Conservation (phyloP, 2,888 invertebrate species). For the Noctua janthina region DNA sequence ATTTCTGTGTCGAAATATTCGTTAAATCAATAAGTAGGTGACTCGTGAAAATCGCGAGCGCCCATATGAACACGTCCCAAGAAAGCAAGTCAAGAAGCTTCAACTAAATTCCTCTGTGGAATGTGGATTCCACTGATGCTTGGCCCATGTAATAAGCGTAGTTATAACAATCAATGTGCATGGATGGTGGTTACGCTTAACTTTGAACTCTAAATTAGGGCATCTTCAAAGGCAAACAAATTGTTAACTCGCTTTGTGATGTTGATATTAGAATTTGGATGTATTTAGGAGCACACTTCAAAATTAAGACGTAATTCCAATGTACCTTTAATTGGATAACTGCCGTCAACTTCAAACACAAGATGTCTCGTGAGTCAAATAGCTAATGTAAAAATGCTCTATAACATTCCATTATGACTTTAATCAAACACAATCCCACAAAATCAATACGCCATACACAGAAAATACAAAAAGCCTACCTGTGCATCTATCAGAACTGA, state of each 20-base stretch:
- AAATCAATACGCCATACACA: not conserved
- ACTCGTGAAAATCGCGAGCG: constrained; percentile 54
- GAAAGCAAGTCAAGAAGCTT: constrained; percentile 69
- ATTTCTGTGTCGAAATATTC: constrained; percentile 23
- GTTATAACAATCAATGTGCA: constrained; percentile 50
- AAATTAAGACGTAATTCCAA: constrained; percentile 10
- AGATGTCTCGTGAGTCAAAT: not conserved
- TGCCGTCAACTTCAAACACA: not conserved
- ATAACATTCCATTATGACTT: not conserved
- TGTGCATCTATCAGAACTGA: constrained; percentile 15
- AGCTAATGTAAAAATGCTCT: not conserved
- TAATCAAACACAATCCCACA: not conserved
- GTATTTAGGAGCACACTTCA: constrained; percentile 9
- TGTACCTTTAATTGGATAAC: constrained; percentile 23
- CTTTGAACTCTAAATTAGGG: constrained; percentile 51
- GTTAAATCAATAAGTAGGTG: constrained; percentile 57
- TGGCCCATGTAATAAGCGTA: constrained; percentile 64
- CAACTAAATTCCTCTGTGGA: constrained; percentile 69
- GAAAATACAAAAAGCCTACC: not conserved
- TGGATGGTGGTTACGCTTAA: constrained; percentile 52
- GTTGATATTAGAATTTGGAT: constrained; percentile 30
- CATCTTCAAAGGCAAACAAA: constrained; percentile 55
- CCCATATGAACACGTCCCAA: constrained; percentile 60
- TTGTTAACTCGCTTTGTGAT: constrained; percentile 30
- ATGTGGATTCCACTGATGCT: constrained; percentile 66